Evolutionary conservation across 2,113 vertebrate species (phyloP), one percentile per base, ranked within the genome.

Genomic region (Miniopterus natalensis): DNA sequence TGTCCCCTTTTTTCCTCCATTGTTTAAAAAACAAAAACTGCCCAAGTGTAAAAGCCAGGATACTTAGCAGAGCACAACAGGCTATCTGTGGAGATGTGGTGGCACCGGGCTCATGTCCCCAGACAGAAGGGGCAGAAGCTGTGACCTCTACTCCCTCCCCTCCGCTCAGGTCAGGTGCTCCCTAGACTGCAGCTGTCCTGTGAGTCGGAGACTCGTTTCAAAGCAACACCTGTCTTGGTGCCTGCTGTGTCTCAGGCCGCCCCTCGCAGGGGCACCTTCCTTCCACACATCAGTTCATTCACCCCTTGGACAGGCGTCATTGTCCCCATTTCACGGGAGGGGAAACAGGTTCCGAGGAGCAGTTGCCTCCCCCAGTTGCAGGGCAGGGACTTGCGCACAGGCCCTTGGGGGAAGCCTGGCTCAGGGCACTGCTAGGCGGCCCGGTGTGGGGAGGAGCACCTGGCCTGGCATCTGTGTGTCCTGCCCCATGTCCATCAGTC

Each of bases 211-310:
- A 45, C 25, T 31, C 4, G 9, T 5, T 31, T 40, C 45, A 61
- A 25, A 11, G 25, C 25, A 14, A 1, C 4, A 1, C 2, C 49
- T 6, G 4, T 8, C 2, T 17, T 10, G 49, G 5, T 5, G 1
- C 29, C 65, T 0, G 5, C n/a, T 23, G 49, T 36, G 63, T 3
- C 3, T 31, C 21, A 1, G 42, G 66, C 53, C 8, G 49, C 53
- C n/a, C 0, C 0, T 5, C 7, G 23, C 8, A 2, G 0, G 1
- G 2, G 17, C 3, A 1, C n/a, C 25, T 8, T 17, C 27, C 20
- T 8, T 27, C 49, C 36, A 17, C 45, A 10, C 0, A 3, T 12
- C 7, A 0, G n/a, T 36, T 23, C 21, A 17, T 21, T 45, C 36
- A 59, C 5, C n/a, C 25, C 27, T 8, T 0, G 85, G 59, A 20